Evolutionary conservation across 2,888 invertebrate genomes (phyloP).

Genomic region (Ernsta delagoae): DNA sequence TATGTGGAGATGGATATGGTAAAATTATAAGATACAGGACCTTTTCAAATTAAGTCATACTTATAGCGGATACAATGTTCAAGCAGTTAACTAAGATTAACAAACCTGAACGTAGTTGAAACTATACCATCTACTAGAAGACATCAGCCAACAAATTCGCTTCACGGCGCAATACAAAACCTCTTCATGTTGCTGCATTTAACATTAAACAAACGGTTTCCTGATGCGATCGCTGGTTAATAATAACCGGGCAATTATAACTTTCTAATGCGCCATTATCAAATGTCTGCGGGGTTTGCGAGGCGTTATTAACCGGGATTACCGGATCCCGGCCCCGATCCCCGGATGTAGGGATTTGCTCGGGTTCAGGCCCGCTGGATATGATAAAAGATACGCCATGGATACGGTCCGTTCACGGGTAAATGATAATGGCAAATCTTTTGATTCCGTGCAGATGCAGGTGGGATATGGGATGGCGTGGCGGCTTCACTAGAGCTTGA

Average conservation of each 20-base stretch:
- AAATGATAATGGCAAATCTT: slow-evolving; percentile 47
- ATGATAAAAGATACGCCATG: slow-evolving; percentile 77
- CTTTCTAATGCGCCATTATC: slow-evolving; percentile 75
- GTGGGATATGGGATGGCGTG: slow-evolving; percentile 21
- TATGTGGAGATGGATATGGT: too few relatives aligned
- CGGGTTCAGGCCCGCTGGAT: slow-evolving; percentile 73
- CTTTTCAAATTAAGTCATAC: too few relatives aligned
- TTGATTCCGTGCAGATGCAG: slow-evolving; percentile 41
- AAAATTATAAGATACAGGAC: too few relatives aligned
- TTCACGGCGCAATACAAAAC: slow-evolving; percentile 36
- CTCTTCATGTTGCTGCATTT: slow-evolving; percentile 14
- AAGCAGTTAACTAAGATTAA: too few relatives aligned
- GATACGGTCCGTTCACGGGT: slow-evolving; percentile 47
- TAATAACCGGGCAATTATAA: slow-evolving; percentile 76
- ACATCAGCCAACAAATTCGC: too few relatives aligned
- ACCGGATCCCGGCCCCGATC: slow-evolving; percentile 66
- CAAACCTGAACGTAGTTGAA: too few relatives aligned
- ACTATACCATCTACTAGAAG: too few relatives aligned
- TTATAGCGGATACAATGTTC: too few relatives aligned
- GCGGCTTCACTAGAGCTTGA: not conserved
- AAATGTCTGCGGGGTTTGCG: slow-evolving; percentile 62
- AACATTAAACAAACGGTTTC: slow-evolving; percentile 38
- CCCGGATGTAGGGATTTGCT: slow-evolving; percentile 83
- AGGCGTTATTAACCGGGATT: slow-evolving; percentile 83
- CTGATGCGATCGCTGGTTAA: slow-evolving; percentile 48